These are phyloP conservation scores for Lottia gigantea DNA, from an alignment of 2,888 invertebrate species.

Conservation along the genomic window DNA sequence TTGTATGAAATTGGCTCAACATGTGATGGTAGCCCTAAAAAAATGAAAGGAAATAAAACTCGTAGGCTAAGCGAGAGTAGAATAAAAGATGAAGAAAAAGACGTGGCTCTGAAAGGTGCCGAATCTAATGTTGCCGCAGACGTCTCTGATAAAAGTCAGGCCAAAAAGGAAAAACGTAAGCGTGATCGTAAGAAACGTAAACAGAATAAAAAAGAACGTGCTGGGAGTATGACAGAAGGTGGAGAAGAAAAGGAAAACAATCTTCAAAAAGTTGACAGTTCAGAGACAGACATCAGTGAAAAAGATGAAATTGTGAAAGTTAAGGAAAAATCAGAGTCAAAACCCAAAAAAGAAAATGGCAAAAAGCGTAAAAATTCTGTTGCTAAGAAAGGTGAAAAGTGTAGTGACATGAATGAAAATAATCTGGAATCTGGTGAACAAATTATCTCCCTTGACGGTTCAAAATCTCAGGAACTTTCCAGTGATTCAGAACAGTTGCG, in stretches of 20 bases:
- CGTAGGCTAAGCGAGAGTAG: background rate
- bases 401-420: background rate
- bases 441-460: background rate
- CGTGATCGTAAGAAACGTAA: background rate
- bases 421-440: background rate
- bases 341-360: background rate
- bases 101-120: background rate
- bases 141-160: background rate
- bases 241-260: background rate
- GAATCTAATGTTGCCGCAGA: background rate
- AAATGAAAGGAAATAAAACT: background rate
- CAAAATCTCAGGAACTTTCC: background rate
- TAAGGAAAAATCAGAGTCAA: background rate
- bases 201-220: background rate
- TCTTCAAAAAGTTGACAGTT: background rate
- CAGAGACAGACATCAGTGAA: background rate
- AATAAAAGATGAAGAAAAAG: background rate
- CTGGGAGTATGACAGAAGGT: background rate
- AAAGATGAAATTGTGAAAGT: background rate
- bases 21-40: background rate
- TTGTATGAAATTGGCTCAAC: background rate
- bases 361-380: too few species aligned
- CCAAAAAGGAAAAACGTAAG: conserved; percentile 2
- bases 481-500: background rate
- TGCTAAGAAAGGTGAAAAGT: too few species aligned